These are phyloP conservation scores for Ageneiosus marmoratus DNA, from an alignment of 2,113 vertebrate species.

Conservation along the genomic window DNA sequence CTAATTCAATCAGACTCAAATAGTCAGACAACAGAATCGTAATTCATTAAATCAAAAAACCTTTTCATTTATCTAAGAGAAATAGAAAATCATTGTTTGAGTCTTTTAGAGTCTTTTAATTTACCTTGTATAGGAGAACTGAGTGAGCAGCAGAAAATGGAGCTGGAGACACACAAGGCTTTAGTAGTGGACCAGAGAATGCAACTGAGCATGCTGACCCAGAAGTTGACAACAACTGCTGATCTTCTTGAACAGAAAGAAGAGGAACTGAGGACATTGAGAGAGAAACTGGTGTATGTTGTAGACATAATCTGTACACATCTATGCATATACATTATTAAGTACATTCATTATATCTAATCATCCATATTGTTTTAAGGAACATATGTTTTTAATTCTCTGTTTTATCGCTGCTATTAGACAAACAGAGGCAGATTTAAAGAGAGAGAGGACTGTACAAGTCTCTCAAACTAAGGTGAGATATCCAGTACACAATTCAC, in stretches of 20 bases:
- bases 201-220: constrained; percentile 66
- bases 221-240: constrained; percentile 60
- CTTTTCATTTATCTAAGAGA: not conserved
- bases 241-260: constrained; percentile 69
- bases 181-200: constrained; percentile 63
- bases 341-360: not conserved
- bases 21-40: not conserved
- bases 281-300: constrained; percentile 68
- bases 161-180: constrained; percentile 70
- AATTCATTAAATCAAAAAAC: not conserved
- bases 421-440: constrained; percentile 43
- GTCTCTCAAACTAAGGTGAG: constrained; percentile 32
- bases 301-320: not conserved
- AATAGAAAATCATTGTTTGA: not conserved
- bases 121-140: constrained; percentile 69
- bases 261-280: constrained; percentile 60
- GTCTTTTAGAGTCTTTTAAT: not conserved
- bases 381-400: not conserved
- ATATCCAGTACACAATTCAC: not conserved
- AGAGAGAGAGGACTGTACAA: not conserved
- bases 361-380: not conserved
- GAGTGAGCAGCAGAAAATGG: constrained; percentile 75
- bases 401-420: constrained; percentile 56
- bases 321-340: not conserved
- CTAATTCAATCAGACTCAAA: not conserved